A percentile compares a stretch with the other conserved stretches of the same genome.
phyloP scores from a whole-genome alignment of 2,888 invertebrate species.

The Trachelus troglodyta region DNA sequence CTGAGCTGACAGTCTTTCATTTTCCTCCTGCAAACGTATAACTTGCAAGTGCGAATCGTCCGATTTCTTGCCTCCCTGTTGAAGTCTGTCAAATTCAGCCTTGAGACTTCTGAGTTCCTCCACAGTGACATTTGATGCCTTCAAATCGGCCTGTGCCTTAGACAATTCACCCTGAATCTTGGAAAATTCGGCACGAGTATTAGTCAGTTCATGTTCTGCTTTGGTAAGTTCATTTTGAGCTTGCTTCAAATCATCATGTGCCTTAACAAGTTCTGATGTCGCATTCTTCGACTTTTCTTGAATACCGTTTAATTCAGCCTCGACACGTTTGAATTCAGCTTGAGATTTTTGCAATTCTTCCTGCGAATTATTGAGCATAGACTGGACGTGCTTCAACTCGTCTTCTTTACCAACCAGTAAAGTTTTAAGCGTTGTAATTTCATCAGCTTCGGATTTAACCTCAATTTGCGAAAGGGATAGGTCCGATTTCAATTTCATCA shows the following conservation, averaged over 20 bases:
- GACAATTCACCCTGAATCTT: slow-evolving; percentile 42
- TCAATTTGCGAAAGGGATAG: slow-evolving; percentile 44
- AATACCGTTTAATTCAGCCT: slow-evolving; percentile 42
- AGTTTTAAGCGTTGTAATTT: slow-evolving; percentile 39
- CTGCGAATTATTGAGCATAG: slow-evolving; percentile 53
- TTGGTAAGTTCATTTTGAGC: slow-evolving; percentile 39
- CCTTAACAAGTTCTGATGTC: slow-evolving; percentile 37
- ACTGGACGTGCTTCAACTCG: slow-evolving; percentile 41
- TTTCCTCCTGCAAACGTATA: slow-evolving; percentile 69
- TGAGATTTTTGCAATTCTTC: slow-evolving; percentile 63
- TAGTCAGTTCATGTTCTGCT: slow-evolving; percentile 37
- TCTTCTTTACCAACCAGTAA: slow-evolving; percentile 44
- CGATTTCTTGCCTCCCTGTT: slow-evolving; percentile 36
- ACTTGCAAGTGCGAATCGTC: slow-evolving; percentile 47
- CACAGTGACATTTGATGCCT: slow-evolving; percentile 24
- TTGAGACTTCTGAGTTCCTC: slow-evolving; percentile 35
- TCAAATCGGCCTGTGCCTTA: slow-evolving; percentile 36
- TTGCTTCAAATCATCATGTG: slow-evolving; percentile 38
- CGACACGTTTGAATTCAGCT: slow-evolving; percentile 68
- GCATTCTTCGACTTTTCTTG: slow-evolving; percentile 38
- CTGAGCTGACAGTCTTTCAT: slow-evolving; percentile 68
- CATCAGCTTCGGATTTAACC: slow-evolving; percentile 46
- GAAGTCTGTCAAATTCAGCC: slow-evolving; percentile 41
- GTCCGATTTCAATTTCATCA: slow-evolving; percentile 50
- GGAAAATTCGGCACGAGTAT: slow-evolving; percentile 40